Base-by-base conservation (phyloP, 2,888 invertebrate genomes). In the Hedya salicella region DNA sequence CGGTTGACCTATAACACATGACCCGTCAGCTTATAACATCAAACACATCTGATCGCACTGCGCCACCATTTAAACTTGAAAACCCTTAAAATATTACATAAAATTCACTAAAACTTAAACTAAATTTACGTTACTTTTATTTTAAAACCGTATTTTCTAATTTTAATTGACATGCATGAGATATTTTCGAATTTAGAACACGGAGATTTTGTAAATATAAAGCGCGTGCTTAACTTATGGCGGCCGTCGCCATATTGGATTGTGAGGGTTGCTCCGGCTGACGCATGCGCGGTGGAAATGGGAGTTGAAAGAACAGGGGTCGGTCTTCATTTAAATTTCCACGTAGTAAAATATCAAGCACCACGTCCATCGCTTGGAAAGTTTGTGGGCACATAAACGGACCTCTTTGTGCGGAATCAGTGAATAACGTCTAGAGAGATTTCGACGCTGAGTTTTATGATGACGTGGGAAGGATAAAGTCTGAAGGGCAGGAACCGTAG, bases 241-340 rank as follows among this genome's bases (percentile, higher is more conserved):
- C 90, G 89, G 80, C 74, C 82, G 83, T 69, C 90, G 91, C 91
- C 91, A 91, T 91, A 90, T 91, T 91, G 90, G 83, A 85, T 85
- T 75, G 77, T 77, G 81, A 78, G 89, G 89, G 88, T 80, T 79
- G 82, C 71, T 77, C 72, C 68, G 68, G 70, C 76, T 77, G 70
- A 80, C 90, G 90, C 91, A 89, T 89, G 91, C 90, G 91, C 83
- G 49, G 25, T 57, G 56, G 21, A 66, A 61, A 66, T 61, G 61
- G 61, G 60, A 66, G 48, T 53, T 66, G 54, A 42, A 61, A 66
- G 54, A 57, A 61, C 66, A 54, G 49, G 61, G 54, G 66, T 54
- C 53, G 60, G 36, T 54, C 54, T 54, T 21, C 59, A 53, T 66
- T 60, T 49, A 61, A 49, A 66, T 66, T 66, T 66, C 66, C 61